Conservation (phyloP, 2,888 invertebrate genomes). For the Brenthis ino region DNA sequence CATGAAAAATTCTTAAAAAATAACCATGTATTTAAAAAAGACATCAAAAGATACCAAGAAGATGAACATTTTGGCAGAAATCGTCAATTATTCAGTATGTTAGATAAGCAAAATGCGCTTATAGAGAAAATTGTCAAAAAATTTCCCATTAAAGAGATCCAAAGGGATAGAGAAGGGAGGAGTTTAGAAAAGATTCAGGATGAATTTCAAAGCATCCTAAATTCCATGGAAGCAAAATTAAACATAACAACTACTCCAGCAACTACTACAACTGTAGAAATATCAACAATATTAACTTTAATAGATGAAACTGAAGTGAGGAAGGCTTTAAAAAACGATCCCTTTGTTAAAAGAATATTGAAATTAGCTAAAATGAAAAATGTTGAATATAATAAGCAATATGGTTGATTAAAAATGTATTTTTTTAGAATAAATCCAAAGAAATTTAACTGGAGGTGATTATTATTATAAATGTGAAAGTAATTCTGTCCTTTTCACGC, state of each 20-base stretch:
- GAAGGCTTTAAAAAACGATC: constrained; percentile 53
- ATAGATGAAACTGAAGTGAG: constrained; percentile 58
- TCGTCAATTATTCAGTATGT: constrained; percentile 42
- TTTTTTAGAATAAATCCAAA: neutral
- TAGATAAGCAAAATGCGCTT: constrained; percentile 36
- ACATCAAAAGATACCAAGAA: neutral
- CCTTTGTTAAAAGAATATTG: constrained; percentile 57
- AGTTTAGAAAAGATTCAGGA: neutral
- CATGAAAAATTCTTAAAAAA: too few species aligned
- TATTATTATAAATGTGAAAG: too few species aligned
- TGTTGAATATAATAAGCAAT: constrained; percentile 45
- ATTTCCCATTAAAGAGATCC: neutral
- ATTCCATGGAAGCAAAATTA: constrained; percentile 24
- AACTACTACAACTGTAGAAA: constrained; percentile 21
- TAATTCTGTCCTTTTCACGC: too few species aligned
- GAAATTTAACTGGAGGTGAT: too few species aligned
- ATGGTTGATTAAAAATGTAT: neutral
- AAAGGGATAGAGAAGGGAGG: neutral
- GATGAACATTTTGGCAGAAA: neutral
- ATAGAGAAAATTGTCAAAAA: constrained; percentile 25
- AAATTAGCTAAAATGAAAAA: constrained; percentile 54
- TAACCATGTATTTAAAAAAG: neutral
- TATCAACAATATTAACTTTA: constrained; percentile 46
- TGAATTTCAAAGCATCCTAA: constrained; percentile 25
- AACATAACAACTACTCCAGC: constrained; percentile 27